phyloP scores from a whole-genome alignment of 2,113 vertebrate species.

The Cephalopholis sonnerati region DNA sequence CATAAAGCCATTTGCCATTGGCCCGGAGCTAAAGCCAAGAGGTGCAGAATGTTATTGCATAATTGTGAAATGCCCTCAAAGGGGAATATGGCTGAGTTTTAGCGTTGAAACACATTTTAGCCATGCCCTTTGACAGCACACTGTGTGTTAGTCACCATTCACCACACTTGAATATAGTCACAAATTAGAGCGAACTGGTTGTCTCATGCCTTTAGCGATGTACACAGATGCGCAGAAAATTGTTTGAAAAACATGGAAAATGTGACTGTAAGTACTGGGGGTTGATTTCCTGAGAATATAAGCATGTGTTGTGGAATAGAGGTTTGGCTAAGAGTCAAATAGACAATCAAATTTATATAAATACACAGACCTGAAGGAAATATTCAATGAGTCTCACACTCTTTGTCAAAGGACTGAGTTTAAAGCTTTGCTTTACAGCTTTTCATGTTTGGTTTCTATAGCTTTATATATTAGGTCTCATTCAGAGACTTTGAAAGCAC shows the following conservation, averaged over 20 bases:
- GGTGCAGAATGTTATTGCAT: constrained; percentile 61
- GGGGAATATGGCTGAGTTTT: constrained; percentile 29
- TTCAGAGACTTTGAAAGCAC: constrained; percentile 28
- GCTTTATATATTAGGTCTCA: constrained; percentile 1
- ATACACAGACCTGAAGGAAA: not conserved
- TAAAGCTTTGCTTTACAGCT: not conserved
- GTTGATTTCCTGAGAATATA: constrained; percentile 26
- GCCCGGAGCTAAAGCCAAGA: constrained; percentile 61
- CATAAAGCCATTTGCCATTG: constrained; percentile 57
- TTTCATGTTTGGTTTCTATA: not conserved
- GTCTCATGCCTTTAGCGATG: constrained; percentile 33
- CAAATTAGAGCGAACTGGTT: constrained; percentile 60
- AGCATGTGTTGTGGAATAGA: constrained; percentile 7
- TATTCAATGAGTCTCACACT: not conserved
- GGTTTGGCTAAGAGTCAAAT: not conserved
- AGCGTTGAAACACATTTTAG: constrained; percentile 53
- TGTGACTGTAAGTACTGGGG: not conserved
- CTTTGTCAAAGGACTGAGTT: not conserved
- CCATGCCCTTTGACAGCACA: constrained; percentile 42
- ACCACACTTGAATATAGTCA: constrained; percentile 45
- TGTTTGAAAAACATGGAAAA: constrained; percentile 31
- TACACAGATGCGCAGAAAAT: constrained; percentile 47
- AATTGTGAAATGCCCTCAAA: constrained; percentile 60
- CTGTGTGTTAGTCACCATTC: constrained; percentile 57
- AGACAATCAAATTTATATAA: not conserved